These are phyloP conservation scores for Cryptoprocta ferox DNA, from an alignment of 2,797 vertebrate genomes.

Conservation along the genomic window DNA sequence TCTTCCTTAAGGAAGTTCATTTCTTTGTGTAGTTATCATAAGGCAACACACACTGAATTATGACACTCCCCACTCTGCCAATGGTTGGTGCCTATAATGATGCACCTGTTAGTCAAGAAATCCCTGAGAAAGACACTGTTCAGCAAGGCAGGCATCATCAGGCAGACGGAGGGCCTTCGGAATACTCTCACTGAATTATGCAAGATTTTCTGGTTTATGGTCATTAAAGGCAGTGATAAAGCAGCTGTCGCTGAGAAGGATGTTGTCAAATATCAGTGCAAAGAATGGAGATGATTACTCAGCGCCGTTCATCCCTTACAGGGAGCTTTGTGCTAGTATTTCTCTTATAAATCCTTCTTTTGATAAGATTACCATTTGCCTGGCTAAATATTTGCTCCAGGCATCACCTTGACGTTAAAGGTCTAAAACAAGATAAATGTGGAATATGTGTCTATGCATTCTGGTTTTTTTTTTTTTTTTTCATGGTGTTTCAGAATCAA, in stretches of 20 bases:
- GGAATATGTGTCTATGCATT: neutral
- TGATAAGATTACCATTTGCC: constrained; percentile 66
- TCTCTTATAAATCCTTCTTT: constrained; percentile 51
- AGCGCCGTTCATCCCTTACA: neutral
- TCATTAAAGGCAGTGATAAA: constrained; percentile 84
- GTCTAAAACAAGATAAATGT: constrained; percentile 34
- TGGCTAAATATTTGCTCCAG: constrained; percentile 63
- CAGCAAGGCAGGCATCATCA: constrained; percentile 76
- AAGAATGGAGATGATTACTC: constrained; percentile 66
- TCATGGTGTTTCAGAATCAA: neutral
- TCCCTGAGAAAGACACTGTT: constrained; percentile 72
- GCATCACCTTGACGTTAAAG: constrained; percentile 11
- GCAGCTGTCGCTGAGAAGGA: constrained; percentile 76
- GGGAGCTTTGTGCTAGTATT: neutral
- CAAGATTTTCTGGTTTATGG: constrained; percentile 82
- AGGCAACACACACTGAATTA: neutral
- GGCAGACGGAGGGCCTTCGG: constrained; percentile 67
- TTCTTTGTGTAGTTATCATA: constrained; percentile 43
- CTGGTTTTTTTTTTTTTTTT: accelerated
- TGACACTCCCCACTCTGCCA: constrained; percentile 58
- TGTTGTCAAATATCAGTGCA: constrained; percentile 77
- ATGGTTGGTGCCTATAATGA: constrained; percentile 81
- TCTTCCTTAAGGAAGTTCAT: constrained; percentile 60
- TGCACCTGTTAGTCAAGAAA: constrained; percentile 86
- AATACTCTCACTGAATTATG: constrained; percentile 79